A percentile compares a stretch with the other conserved stretches of the same genome.
Evolutionary conservation across 2,888 invertebrate species (phyloP).

Genomic region (Drosophila cognata): DNA sequence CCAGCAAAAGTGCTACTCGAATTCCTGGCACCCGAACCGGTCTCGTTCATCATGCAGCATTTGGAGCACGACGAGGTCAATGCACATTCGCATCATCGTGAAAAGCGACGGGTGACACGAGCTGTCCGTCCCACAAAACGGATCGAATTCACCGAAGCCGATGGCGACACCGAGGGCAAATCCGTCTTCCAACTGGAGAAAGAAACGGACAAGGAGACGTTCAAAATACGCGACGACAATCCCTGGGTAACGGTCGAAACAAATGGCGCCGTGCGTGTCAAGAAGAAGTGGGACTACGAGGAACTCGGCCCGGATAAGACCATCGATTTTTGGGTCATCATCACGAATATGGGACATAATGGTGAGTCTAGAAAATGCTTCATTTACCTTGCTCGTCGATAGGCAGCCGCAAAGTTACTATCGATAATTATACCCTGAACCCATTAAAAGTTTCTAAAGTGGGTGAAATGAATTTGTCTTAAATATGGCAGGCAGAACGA

Average conservation of each 20-base stretch:
- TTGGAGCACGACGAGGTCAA: constrained; percentile 85
- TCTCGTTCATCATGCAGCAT: constrained; percentile 87
- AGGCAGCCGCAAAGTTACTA: background rate
- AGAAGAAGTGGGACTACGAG: constrained; percentile 98
- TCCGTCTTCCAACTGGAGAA: constrained; percentile 96
- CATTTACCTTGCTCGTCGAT: fast-evolving
- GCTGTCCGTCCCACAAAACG: constrained; percentile 97
- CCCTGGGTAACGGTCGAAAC: constrained; percentile 97
- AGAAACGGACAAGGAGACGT: constrained; percentile 95
- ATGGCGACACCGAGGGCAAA: constrained; percentile 94
- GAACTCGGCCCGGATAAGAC: constrained; percentile 97
- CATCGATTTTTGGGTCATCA: constrained; percentile 98
- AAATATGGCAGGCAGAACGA: background rate
- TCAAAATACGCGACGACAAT: constrained; percentile 96
- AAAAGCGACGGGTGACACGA: constrained; percentile 92
- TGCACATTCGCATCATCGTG: constrained; percentile 87
- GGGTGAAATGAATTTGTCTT: fast-evolving
- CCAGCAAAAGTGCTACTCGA: constrained; percentile 92
- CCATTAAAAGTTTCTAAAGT: fast-evolving
- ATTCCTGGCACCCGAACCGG: constrained; percentile 88
- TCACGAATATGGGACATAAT: constrained; percentile 94
- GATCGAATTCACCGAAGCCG: constrained; percentile 95
- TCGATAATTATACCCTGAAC: background rate
- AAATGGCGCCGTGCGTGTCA: constrained; percentile 95
- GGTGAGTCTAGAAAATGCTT: constrained; percentile 87